A percentile compares a stretch with the other conserved stretches of the same genome.
These are phyloP conservation scores for Drosophila repleta DNA, from an alignment of 1,140 invertebrate species.

Conservation along the genomic window DNA sequence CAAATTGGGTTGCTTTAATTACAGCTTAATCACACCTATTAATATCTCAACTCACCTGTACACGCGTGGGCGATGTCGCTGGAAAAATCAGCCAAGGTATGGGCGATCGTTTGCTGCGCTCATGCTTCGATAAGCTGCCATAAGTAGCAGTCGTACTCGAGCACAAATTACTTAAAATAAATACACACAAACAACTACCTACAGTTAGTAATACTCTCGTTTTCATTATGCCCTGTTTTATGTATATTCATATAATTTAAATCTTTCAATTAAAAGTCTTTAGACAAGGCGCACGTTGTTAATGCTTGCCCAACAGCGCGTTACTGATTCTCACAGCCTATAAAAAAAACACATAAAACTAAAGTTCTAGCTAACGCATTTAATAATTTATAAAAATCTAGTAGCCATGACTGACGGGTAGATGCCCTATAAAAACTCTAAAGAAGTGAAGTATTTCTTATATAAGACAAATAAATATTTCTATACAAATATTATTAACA, in stretches of 20 bases:
- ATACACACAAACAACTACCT: constrained; percentile 16
- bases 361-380: constrained; percentile 26
- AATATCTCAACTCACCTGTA: constrained; percentile 52
- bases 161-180: constrained; percentile 12
- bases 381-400: not conserved
- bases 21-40: not conserved
- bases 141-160: constrained; percentile 9
- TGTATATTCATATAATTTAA: not conserved
- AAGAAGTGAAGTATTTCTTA: too few relatives aligned
- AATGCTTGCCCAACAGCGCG: constrained; percentile 29
- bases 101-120: constrained; percentile 57
- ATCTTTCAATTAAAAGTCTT: constrained; percentile 7
- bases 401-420: not conserved
- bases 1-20: not conserved
- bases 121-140: constrained; percentile 52
- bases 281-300: constrained; percentile 38
- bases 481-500: not conserved
- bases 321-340: constrained; percentile 24
- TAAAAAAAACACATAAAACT: not conserved
- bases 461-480: not conserved
- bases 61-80: constrained; percentile 70
- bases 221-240: constrained; percentile 50
- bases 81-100: constrained; percentile 77
- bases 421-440: not conserved
- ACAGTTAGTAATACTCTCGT: constrained; percentile 27